Base-by-base conservation (phyloP, 1,140 invertebrate species). In the Drosophila pectinifera region DNA sequence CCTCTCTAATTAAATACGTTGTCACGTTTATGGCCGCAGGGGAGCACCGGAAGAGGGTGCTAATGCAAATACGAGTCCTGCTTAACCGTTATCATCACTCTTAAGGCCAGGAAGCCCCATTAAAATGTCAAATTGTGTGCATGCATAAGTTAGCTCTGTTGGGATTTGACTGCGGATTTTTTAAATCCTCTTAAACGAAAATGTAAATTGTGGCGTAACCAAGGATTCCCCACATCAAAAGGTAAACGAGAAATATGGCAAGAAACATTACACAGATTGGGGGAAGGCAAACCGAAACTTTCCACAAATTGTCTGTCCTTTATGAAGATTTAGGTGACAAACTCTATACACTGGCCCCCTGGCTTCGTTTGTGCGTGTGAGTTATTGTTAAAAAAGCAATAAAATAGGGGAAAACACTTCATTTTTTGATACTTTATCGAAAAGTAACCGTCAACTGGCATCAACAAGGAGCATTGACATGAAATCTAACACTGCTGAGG, bases 391-490 rank as follows among this genome's bases (percentile, higher is more conserved):
- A 20, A 36, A 68, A 80, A 64, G 73, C 73, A 69, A 89, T 84
- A 89, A 89, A 88, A 83, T 39, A 42, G 22, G 63, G 38, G 45
- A 64, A 54, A 63, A 84, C 58, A 80, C 53, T 80, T 77, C 36
- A 67, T 77, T 70, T 61, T 70, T 54, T 64, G 45, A 73, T 70
- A 51, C 51, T 64, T 72, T 78, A 80, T 89, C 57, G 80, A 74
- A 74, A 74, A 70, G 63, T 51, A 67, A 80, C 72, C 67, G 83
- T 73, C 80, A 83, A 89, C 79, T 83, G 84, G 80, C 59, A 70
- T 76, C 73, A 89, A 80, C 76, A 78, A 88, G 84, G 67, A 86
- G 84, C 84, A 86, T 69, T 83, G 79, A 89, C 84, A 88, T 89
- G 48, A 73, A 89, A 68, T 89, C 68, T 73, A 89, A 73, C 53